Evolutionary conservation across 2,113 vertebrate genomes (phyloP), one percentile per base, ranked within the genome.

Genomic region (Myotis davidii): DNA sequence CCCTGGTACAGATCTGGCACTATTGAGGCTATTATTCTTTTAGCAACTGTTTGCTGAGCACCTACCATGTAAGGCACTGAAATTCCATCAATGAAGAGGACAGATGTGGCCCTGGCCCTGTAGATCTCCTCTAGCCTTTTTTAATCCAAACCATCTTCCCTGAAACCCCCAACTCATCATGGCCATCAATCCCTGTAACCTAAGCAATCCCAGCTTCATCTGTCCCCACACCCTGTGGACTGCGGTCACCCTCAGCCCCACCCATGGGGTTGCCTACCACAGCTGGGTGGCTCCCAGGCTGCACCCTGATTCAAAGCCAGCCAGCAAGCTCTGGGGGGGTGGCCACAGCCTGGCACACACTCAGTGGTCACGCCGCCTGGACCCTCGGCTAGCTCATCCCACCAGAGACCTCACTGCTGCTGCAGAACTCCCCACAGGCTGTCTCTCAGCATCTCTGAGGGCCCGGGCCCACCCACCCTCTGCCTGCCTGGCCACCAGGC

Each of bases 401-500:
- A 17, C 81, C 94, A 92, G 42, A 85, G 94, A 48, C 61, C 73
- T 77, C 74, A 34, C 52, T 65, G 42, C 88, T 21, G 21, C 59
- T 10, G 20, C 39, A 52, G 85, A 94, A 87, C 89, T 64, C 85
- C 72, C 45, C 12, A 56, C 73, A 92, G 81, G 1, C 88, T 45
- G 72, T 8, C 73, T 86, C 97, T 72, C 6, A 32, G 72, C 20
- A 1, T 91, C 90, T 52, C 59, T 0, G 9, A 85, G 82, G 72
- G 94, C 95, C 97, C 4, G 9, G 56, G 56, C 21, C 56, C 94
- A 96, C 97, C 97, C 95, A 92, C 78, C 91, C 94, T 96, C 95
- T 45, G 96, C 85, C 89, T 70, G 96, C 94, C 90, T n/a, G 94
- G 97, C 95, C 95, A 95, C 73, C 1, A 39, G 88, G 93, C 94